phyloP scores from a whole-genome alignment of 2,888 invertebrate species.

The Onthophagus sagittarius region DNA sequence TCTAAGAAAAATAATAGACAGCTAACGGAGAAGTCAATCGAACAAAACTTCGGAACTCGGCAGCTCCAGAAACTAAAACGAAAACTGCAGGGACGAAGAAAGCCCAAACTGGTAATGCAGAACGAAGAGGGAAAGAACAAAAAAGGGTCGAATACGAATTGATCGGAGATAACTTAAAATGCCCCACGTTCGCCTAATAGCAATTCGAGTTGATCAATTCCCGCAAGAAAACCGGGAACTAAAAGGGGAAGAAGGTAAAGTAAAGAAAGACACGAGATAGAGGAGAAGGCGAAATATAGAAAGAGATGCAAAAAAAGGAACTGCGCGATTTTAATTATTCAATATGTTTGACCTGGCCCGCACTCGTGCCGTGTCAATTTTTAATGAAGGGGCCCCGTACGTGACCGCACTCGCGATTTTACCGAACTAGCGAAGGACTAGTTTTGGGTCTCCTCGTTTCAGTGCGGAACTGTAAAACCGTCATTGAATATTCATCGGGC shows the following conservation, averaged over 20 bases:
- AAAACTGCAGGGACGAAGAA: no score
- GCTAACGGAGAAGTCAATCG: not conserved
- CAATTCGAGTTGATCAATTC: constrained; percentile 11
- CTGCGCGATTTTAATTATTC: constrained; percentile 20
- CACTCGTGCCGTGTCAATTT: constrained; percentile 19
- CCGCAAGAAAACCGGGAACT: not conserved
- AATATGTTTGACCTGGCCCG: constrained; percentile 17
- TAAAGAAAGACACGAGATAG: no score
- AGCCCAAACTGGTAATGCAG: not conserved
- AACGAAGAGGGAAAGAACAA: not conserved
- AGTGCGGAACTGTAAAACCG: not conserved
- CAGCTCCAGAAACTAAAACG: not conserved
- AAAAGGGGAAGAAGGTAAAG: not conserved
- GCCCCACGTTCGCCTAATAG: constrained; percentile 6
- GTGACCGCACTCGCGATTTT: constrained; percentile 19
- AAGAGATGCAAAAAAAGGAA: not conserved
- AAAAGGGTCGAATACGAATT: not conserved
- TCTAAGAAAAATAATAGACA: not conserved
- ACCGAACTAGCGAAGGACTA: not conserved
- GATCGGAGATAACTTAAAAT: constrained; percentile 6
- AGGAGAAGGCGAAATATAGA: no score
- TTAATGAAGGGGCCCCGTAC: constrained; percentile 20
- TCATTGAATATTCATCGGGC: constrained; percentile 9
- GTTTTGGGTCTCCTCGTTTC: not conserved
- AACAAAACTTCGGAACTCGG: not conserved